A percentile compares a stretch with the other conserved stretches of the same genome.
These are phyloP conservation scores for Miltochrista miniata DNA, from an alignment of 2,888 invertebrate genomes.

Conservation along the genomic window DNA sequence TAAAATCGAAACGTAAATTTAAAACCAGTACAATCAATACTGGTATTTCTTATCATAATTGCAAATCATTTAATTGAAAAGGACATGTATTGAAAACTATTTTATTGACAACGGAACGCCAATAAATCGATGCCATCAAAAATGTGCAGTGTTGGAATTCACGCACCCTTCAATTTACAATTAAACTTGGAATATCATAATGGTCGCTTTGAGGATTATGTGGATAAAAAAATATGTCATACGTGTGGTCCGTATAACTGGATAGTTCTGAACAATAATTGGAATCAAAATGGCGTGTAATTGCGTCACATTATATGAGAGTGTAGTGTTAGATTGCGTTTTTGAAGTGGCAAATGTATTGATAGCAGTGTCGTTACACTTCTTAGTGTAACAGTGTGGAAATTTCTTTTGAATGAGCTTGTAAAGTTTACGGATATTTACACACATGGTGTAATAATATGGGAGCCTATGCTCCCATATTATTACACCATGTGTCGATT, in stretches of 20 bases:
- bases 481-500: too few relatives aligned
- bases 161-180: constrained; percentile 3
- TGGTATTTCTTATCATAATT: constrained; percentile 19
- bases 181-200: background rate
- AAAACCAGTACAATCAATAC: too few relatives aligned
- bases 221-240: constrained; percentile 18
- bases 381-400: constrained; percentile 52
- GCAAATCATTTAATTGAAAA: constrained; percentile 24
- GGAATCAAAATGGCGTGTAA: constrained; percentile 73
- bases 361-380: constrained; percentile 51
- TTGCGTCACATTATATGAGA: constrained; percentile 67
- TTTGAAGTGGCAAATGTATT: constrained; percentile 60
- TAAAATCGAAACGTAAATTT: too few relatives aligned
- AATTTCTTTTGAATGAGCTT: constrained; percentile 25
- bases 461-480: too few relatives aligned
- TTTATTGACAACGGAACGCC: constrained; percentile 22
- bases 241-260: constrained; percentile 69
- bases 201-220: background rate
- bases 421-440: constrained; percentile 1
- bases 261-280: constrained; percentile 60
- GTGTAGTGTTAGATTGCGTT: constrained; percentile 43
- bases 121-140: constrained; percentile 25
- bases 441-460: background rate
- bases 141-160: constrained; percentile 30
- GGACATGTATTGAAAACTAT: constrained; percentile 18